A percentile compares a stretch with the other conserved stretches of the same genome.
Conservation (phyloP, 2,113 vertebrate genomes). For the Psilopogon haemacephalus region DNA sequence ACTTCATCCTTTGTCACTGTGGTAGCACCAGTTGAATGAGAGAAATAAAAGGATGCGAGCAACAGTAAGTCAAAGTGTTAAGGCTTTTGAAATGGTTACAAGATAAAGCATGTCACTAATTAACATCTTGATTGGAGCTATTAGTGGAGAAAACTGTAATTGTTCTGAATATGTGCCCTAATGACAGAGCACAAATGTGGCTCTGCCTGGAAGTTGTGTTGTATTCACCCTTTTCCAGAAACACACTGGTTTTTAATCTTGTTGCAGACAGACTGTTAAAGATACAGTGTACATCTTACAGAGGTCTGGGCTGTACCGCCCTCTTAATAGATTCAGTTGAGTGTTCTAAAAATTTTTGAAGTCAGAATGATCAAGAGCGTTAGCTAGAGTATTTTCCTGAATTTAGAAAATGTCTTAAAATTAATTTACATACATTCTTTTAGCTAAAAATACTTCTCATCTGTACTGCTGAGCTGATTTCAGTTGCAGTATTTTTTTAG, state of each 20-base stretch:
- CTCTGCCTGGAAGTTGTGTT: slow-evolving; percentile 49
- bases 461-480: slow-evolving; percentile 27
- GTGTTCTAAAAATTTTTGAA: neutral
- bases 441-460: neutral
- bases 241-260: slow-evolving; percentile 25
- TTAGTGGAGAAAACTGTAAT: slow-evolving; percentile 41
- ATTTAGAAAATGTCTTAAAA: slow-evolving; percentile 23
- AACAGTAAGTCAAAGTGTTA: slow-evolving; percentile 85
- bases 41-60: slow-evolving; percentile 85
- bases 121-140: slow-evolving; percentile 24
- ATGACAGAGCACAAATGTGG: slow-evolving; percentile 15
- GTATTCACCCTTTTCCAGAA: slow-evolving; percentile 12
- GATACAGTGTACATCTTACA: slow-evolving; percentile 9
- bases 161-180: slow-evolving; percentile 12
- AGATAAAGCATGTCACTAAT: slow-evolving; percentile 54
- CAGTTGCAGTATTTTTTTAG: slow-evolving; percentile 39
- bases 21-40: slow-evolving; percentile 84
- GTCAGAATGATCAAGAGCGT: neutral
- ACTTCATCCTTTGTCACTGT: slow-evolving; percentile 71
- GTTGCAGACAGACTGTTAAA: slow-evolving; percentile 40
- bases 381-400: neutral
- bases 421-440: neutral
- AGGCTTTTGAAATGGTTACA: slow-evolving; percentile 53
- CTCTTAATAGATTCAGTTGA: neutral
- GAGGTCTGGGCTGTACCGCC: neutral